Evolutionary conservation across 2,888 invertebrate species (phyloP).

Genomic region (Lymantria dispar): DNA sequence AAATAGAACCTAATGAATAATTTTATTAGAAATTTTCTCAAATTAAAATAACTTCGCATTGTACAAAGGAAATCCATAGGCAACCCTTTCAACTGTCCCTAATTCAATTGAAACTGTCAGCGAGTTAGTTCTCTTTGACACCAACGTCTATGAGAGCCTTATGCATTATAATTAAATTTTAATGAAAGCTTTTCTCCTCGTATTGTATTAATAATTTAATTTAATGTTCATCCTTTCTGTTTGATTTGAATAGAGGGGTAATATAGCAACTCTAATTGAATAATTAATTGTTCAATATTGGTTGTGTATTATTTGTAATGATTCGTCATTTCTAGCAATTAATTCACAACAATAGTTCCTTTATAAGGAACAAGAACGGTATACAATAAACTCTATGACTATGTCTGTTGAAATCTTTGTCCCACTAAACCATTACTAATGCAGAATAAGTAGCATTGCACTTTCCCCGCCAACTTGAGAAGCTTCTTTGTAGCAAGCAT

Average conservation of each 20-base stretch:
- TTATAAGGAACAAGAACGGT: no score
- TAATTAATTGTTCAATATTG: background rate
- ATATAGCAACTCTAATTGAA: no score
- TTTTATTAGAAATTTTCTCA: background rate
- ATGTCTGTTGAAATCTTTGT: no score
- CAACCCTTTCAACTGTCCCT: background rate
- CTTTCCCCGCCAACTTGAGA: no score
- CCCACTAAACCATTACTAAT: no score
- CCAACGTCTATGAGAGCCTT: background rate
- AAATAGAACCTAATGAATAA: background rate
- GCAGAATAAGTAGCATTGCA: no score
- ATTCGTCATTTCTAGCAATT: background rate
- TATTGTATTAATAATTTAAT: no score
- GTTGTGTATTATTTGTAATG: background rate
- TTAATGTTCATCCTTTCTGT: no score
- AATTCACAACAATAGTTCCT: no score
- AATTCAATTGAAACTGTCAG: background rate
- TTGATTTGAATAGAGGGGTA: no score
- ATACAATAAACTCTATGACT: no score
- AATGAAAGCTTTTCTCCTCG: background rate
- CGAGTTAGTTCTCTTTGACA: background rate
- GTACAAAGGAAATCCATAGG: background rate
- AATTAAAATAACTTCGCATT: background rate
- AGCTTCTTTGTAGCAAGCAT: no score
- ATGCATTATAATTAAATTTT: background rate